A percentile compares a stretch with the other conserved stretches of the same genome.
phyloP scores from a whole-genome alignment of 2,113 vertebrate genomes.

The Lepisosteus osseus region DNA sequence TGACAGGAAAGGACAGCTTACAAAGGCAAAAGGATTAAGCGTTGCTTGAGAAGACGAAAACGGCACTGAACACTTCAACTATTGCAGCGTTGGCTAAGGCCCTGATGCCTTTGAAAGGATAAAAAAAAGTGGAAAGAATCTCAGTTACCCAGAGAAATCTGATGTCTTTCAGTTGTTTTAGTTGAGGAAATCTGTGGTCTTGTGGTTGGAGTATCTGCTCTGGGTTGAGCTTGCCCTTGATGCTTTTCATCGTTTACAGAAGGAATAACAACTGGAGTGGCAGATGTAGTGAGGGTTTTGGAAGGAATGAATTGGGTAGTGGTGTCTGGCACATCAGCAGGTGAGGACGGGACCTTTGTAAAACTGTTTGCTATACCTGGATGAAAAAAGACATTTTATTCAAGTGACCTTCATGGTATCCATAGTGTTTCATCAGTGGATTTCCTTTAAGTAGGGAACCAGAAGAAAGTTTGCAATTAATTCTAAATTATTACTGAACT shows the following conservation, averaged over 20 bases:
- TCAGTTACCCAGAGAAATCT: conserved; percentile 40
- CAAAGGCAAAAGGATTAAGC: too few relatives aligned
- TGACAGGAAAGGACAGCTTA: too few relatives aligned
- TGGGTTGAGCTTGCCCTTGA: conserved; percentile 38
- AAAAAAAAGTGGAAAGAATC: conserved; percentile 11
- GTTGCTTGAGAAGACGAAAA: too few relatives aligned
- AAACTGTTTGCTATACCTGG: conserved; percentile 48
- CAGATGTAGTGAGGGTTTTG: conserved; percentile 38
- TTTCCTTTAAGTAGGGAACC: too few relatives aligned
- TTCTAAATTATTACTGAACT: too few relatives aligned
- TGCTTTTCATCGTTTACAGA: conserved; percentile 24
- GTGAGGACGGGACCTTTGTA: conserved; percentile 42
- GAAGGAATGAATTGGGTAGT: conserved; percentile 34
- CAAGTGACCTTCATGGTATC: neutral
- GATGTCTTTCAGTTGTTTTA: conserved; percentile 23
- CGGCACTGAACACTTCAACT: too few relatives aligned
- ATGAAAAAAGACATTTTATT: conserved; percentile 16
- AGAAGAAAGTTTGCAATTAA: too few relatives aligned
- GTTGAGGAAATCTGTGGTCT: conserved; percentile 47
- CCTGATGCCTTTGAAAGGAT: neutral
- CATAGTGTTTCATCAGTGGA: neutral
- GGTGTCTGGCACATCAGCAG: conserved; percentile 28
- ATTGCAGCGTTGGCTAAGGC: too few relatives aligned
- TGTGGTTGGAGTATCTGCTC: conserved; percentile 42
- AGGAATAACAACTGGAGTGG: conserved; percentile 34